phyloP scores from a whole-genome alignment of 2,113 vertebrate species.

The Acanthisitta chloris region DNA sequence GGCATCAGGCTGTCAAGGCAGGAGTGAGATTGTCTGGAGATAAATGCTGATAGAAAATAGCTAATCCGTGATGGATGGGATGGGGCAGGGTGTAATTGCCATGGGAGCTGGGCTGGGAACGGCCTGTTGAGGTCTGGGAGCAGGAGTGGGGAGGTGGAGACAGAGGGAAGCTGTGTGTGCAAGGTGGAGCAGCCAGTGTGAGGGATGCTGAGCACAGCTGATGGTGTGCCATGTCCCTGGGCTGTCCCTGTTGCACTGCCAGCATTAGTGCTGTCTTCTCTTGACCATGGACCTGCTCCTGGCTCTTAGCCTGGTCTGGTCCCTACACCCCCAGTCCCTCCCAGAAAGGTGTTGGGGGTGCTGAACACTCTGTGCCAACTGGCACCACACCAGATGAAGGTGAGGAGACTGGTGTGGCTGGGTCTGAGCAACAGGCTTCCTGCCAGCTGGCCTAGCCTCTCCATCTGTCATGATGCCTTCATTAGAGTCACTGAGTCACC shows the following conservation, averaged over 20 bases:
- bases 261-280: background rate
- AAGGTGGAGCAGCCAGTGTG: background rate
- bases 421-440: background rate
- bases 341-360: background rate
- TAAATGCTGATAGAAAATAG: conserved; percentile 45
- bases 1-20: background rate
- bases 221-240: rapidly evolving
- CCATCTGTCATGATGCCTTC: background rate
- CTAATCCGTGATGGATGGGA: conserved; percentile 58
- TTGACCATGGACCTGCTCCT: background rate
- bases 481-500: background rate
- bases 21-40: conserved; percentile 19
- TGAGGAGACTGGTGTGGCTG: rapidly evolving
- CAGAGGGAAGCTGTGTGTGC: rapidly evolving
- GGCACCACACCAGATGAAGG: background rate
- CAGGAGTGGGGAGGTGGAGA: background rate
- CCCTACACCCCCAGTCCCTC: background rate
- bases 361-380: background rate
- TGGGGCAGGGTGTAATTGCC: background rate
- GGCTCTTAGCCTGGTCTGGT: background rate
- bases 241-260: rapidly evolving
- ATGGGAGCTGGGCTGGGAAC: background rate
- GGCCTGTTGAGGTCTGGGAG: background rate
- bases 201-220: rapidly evolving
- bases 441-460: background rate